Base-by-base conservation (phyloP, 2,797 vertebrate genomes). In the Chelon labrosus region DNA sequence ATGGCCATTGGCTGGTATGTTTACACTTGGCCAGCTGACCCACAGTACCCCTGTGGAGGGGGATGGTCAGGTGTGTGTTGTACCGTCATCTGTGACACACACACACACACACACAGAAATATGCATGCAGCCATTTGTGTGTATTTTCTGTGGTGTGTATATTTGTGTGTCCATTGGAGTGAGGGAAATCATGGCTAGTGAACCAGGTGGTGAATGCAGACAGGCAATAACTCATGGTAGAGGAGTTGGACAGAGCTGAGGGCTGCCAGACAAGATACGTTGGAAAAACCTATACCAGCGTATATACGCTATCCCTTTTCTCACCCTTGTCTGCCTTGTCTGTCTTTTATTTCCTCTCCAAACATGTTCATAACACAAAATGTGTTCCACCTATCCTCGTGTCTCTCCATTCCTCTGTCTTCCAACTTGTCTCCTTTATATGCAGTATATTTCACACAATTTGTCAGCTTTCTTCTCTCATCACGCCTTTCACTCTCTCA, bases 161-260 rank as follows among this genome's bases (percentile, higher is more conserved):
- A 20, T 44, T 47, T 69, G 78, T 83, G 74, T 69, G 70, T 84
- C 70, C 82, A 86, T 57, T 85, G 84, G 78, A 90, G 88, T 91
- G 86, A 86, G 82, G 81, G 72, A 78, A 91, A 92, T 87, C 79
- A 64, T 83, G 80, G 82, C 87, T 82, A 92, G 86, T 91, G 87
- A 92, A 91, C 73, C 91, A 88, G 88, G 82, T 87, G 86, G 88
- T 85, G 82, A 84, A 90, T 58, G 81, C 85, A 91, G 86, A 87
- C 86, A 81, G 80, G 82, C 81, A 88, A 85, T 85, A 91, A 88
- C 79, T 90, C 87, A 87, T 85, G 86, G 83, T 78, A 44, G 87
- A 88, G 72, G 75, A 83, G 83, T 77, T 41, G 64, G 71, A 77
- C 64, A 50, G 56, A 84, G 87, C 79, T 74, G 71, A 85, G 70